Base-by-base conservation (phyloP, 2,888 invertebrate species). In the Cantharis flavilabris region DNA sequence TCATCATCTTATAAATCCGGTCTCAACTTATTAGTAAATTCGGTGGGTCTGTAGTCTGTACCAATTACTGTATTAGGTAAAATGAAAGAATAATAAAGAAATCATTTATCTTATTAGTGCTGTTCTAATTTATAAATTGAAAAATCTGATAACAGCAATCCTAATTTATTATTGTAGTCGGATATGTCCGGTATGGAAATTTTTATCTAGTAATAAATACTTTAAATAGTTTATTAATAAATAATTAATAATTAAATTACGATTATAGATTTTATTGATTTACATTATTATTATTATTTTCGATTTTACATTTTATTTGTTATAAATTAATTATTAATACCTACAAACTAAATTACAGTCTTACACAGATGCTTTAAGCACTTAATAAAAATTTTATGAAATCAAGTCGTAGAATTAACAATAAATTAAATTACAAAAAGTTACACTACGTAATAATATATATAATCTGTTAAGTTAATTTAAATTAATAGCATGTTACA, bases 361-460 rank as follows among this genome's bases (percentile, higher is more conserved):
- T 76, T 76, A 72, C 72, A 70, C 65, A 76, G 72, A 72, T 76
- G 71, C 75, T 67, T 72, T 76, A 72, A 76, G 76, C 76, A 76
- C 69, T 69, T 49, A 49, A n/a, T 49, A 49, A n/a, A 49, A 49
- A 49, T 49, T 49, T 49, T 49, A 49, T 49, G n/a, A 49, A 49
- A 49, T n/a, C n/a, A 49, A 49, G n/a, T 49, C 49, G 49, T n/a
- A 49, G 3, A 49, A n/a, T 49, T 49, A 49, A 49, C n/a, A 49
- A 49, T 49, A 49, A 49, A 49, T 49, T 49, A n/a, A 49, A n/a
- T 49, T 49, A n/a, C 5, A 49, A 49, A 49, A 49, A 49, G 13
- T 49, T 49, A 7, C 1, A n/a, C 5, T 49, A 49, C 49, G 2
- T 49, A 49, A 49, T n/a, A n/a, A 7, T 49, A 49, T 4, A 49